Evolutionary conservation across 2,113 vertebrate species (phyloP).

Genomic region (Myotis davidii): DNA sequence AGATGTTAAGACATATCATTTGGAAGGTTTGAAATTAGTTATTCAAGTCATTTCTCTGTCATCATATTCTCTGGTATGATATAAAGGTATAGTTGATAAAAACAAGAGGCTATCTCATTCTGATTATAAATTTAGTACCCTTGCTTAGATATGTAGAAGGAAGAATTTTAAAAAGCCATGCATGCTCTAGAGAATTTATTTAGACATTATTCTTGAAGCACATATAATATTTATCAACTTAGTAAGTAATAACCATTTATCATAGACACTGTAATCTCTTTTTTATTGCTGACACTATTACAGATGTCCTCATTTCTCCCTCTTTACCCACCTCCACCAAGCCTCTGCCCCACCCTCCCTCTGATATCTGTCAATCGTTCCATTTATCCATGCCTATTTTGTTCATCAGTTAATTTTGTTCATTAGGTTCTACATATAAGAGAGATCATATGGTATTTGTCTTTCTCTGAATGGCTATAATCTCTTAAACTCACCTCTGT

Average conservation of each 20-base stretch:
- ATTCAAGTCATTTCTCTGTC: constrained; percentile 73
- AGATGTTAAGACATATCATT: constrained; percentile 75
- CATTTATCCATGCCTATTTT: not conserved
- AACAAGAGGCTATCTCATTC: not conserved
- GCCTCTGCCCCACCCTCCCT: not conserved
- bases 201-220: not conserved
- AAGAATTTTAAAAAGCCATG: not conserved
- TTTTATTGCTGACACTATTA: not conserved
- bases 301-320: not conserved
- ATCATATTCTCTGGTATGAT: constrained; percentile 47
- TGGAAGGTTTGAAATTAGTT: constrained; percentile 74
- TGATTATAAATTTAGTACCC: not conserved
- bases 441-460: not conserved
- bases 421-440: not conserved
- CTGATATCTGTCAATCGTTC: not conserved
- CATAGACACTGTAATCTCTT: not conserved
- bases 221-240: not conserved
- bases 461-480: not conserved
- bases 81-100: constrained; percentile 62
- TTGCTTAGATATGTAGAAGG: not conserved
- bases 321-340: not conserved
- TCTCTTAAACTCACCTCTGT: not conserved
- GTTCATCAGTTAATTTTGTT: not conserved
- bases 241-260: not conserved
- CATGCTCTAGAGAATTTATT: not conserved